These are phyloP conservation scores for Melozone crissalis DNA, from an alignment of 2,113 vertebrate species.

Conservation along the genomic window DNA sequence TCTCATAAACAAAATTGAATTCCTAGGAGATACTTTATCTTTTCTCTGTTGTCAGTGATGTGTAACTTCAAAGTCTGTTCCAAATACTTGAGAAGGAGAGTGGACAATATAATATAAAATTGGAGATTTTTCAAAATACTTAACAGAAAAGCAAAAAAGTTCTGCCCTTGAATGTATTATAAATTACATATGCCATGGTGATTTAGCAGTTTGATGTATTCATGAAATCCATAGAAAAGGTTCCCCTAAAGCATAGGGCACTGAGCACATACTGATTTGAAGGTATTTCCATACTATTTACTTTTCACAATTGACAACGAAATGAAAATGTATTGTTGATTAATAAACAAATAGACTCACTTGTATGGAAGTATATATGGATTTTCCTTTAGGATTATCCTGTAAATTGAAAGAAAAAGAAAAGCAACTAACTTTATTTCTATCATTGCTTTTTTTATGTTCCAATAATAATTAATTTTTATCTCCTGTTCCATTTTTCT, in stretches of 20 bases:
- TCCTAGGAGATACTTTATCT: neutral
- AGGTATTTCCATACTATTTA: neutral
- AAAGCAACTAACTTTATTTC: neutral
- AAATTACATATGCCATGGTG: neutral
- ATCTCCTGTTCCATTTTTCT: neutral
- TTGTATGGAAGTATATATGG: neutral
- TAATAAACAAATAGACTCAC: slow-evolving; percentile 22
- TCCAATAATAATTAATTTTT: neutral
- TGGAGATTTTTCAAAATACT: neutral
- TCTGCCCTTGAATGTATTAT: neutral
- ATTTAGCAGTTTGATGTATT: neutral
- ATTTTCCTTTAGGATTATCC: neutral
- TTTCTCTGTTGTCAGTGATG: neutral
- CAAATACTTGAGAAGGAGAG: neutral
- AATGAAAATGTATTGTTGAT: neutral
- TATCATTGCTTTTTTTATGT: neutral
- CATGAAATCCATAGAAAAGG: neutral
- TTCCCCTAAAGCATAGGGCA: neutral
- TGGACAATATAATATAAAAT: neutral
- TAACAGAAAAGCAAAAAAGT: neutral
- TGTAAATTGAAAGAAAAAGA: slow-evolving; percentile 1
- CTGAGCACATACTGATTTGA: neutral
- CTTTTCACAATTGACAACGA: neutral
- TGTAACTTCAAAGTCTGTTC: neutral
- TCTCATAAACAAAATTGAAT: neutral